phyloP scores from a whole-genome alignment of 2,888 invertebrate genomes.

The Xanthorhoe spadicearia region DNA sequence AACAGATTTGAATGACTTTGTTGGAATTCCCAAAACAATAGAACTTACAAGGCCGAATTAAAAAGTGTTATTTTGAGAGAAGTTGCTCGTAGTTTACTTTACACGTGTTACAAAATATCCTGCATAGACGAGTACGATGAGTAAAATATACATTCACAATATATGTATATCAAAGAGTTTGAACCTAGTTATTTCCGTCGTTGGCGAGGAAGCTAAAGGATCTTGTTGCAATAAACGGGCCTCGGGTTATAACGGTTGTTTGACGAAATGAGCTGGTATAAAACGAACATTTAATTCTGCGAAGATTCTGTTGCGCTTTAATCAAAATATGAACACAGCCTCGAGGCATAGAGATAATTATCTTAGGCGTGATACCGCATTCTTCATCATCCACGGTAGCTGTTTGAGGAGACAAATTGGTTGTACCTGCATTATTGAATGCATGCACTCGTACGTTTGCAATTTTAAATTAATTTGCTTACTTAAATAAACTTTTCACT shows the following conservation, averaged over 20 bases:
- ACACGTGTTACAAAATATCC: not conserved
- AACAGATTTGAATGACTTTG: too few species aligned
- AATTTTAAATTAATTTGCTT: not conserved
- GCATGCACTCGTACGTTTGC: not conserved
- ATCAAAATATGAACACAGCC: slow-evolving; percentile 12
- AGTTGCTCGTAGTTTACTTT: not conserved
- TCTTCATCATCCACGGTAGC: not conserved
- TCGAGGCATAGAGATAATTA: not conserved
- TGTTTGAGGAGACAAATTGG: not conserved
- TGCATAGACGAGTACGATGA: not conserved
- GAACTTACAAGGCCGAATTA: too few species aligned
- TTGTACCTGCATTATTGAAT: not conserved
- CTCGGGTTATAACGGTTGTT: slow-evolving; percentile 6
- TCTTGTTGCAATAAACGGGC: slow-evolving; percentile 3
- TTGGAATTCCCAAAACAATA: too few species aligned
- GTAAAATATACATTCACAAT: not conserved
- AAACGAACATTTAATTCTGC: slow-evolving; percentile 1
- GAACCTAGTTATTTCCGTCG: not conserved
- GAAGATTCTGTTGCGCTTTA: slow-evolving; percentile 8
- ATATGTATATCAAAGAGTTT: not conserved
- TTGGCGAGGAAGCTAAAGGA: not conserved
- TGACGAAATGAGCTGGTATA: slow-evolving; percentile 7
- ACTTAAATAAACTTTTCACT: not conserved
- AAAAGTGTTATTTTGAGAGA: too few species aligned
- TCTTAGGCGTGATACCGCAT: not conserved